Conservation (phyloP, 2,888 invertebrate genomes). For the Ectemnius lituratus region DNA sequence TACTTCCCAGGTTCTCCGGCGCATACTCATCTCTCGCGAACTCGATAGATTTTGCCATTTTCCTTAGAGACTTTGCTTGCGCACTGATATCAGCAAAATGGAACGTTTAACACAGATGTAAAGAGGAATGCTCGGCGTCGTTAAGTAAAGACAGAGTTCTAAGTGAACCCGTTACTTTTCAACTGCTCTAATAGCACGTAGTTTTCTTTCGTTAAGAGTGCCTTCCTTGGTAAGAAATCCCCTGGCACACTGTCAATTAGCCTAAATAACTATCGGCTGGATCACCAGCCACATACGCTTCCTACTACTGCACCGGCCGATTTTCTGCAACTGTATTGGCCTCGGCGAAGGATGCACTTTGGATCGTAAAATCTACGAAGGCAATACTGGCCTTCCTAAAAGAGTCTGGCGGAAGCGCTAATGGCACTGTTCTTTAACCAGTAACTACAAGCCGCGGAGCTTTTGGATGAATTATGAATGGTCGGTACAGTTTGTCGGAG, state of each 20-base stretch:
- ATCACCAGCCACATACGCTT: neutral
- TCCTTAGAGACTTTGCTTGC: conserved; percentile 17
- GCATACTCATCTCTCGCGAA: conserved; percentile 28
- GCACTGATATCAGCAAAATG: neutral
- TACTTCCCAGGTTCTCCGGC: conserved; percentile 42
- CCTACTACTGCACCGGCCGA: conserved; percentile 1
- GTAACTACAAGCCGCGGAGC: neutral
- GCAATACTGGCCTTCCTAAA: neutral
- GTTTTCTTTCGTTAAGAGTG: conserved; percentile 11
- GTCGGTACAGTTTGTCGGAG: conserved; percentile 19
- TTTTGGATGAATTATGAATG: conserved; percentile 6
- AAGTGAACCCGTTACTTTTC: conserved; percentile 9
- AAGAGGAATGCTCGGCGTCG: neutral
- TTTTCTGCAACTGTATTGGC: neutral
- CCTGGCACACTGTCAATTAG: conserved; percentile 9
- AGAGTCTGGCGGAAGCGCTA: conserved; percentile 14
- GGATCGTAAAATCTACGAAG: conserved; percentile 14
- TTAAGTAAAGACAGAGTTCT: neutral
- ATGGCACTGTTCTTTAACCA: neutral
- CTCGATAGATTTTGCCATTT: conserved; percentile 27
- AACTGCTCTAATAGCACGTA: conserved; percentile 13
- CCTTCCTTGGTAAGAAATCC: conserved; percentile 3
- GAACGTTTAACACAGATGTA: neutral
- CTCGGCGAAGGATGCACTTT: conserved; percentile 5
- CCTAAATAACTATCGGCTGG: conserved; percentile 14